These are phyloP conservation scores for Pseudopipra pipra DNA, from an alignment of 2,113 vertebrate species.

Conservation along the genomic window DNA sequence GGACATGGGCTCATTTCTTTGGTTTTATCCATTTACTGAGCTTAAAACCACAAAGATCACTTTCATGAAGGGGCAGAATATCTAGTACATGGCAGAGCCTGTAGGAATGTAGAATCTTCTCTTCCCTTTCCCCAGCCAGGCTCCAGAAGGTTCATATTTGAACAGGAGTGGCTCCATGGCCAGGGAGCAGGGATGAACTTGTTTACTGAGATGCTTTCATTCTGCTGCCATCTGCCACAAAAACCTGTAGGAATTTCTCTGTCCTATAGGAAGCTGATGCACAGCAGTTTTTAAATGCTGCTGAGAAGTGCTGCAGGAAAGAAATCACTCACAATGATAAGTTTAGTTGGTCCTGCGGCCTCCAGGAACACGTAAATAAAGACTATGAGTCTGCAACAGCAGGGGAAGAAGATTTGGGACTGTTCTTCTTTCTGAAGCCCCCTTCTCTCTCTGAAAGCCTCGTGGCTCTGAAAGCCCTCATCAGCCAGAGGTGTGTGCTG, in stretches of 20 bases:
- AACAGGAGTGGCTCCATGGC: not conserved
- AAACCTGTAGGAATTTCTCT: conserved; percentile 44
- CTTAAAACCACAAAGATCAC: not conserved
- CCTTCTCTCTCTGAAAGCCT: not conserved
- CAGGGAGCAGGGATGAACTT: not conserved
- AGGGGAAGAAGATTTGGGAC: not conserved
- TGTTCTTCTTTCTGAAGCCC: not conserved
- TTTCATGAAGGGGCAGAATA: not conserved
- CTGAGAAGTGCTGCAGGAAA: conserved; percentile 44
- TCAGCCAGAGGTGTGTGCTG: not conserved
- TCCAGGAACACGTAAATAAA: not conserved
- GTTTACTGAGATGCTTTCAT: not conserved
- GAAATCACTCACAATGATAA: conserved; percentile 35
- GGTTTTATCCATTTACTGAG: not conserved
- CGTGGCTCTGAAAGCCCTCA: not conserved
- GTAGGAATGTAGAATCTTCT: not conserved
- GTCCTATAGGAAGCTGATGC: conserved; percentile 11
- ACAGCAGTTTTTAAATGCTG: not conserved
- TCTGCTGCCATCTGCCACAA: conserved; percentile 39
- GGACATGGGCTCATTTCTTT: not conserved
- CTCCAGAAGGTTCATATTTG: not conserved
- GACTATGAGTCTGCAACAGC: not conserved
- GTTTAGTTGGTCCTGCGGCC: not conserved
- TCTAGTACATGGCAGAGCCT: not conserved
- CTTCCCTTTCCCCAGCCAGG: not conserved